A percentile compares a stretch with the other conserved stretches of the same genome.
These are phyloP conservation scores for Tupaia chinensis DNA, from an alignment of 2,113 vertebrate genomes.

Conservation along the genomic window DNA sequence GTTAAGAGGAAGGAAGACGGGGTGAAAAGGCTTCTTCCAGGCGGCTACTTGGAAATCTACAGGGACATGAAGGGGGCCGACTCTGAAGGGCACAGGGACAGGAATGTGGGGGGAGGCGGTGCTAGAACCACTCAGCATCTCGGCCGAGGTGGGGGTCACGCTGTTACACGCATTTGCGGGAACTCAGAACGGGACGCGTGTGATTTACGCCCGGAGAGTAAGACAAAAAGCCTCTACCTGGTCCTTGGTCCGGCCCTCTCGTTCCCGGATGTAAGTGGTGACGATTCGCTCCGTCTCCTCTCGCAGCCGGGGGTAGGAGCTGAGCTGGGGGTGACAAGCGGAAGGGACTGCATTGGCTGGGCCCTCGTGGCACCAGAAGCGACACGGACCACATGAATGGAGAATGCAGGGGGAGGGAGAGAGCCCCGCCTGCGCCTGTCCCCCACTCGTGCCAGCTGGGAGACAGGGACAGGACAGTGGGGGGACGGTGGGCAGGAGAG, in stretches of 20 bases:
- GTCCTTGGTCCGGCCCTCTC: slow-evolving; percentile 97
- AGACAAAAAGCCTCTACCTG: slow-evolving; percentile 88
- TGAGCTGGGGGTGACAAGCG: slow-evolving; percentile 88
- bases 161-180: not conserved
- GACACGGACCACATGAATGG: not conserved
- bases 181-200: not conserved
- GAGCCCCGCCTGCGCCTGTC: slow-evolving; percentile 45
- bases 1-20: not conserved
- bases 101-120: not conserved
- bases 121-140: not conserved
- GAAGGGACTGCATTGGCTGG: not conserved
- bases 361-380: not conserved
- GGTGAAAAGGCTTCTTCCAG: no score
- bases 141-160: not conserved
- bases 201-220: not conserved
- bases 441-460: not conserved
- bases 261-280: slow-evolving; percentile 94
- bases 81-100: not conserved
- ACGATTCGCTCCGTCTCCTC: slow-evolving; percentile 98
- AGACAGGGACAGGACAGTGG: not conserved
- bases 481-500: not conserved
- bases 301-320: slow-evolving; percentile 94
- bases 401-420: not conserved
- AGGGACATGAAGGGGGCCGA: not conserved
- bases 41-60: not conserved